Evolutionary conservation across 2,113 vertebrate genomes (phyloP), one percentile per base, ranked within the genome.

Genomic region (Cinclus cinclus): DNA sequence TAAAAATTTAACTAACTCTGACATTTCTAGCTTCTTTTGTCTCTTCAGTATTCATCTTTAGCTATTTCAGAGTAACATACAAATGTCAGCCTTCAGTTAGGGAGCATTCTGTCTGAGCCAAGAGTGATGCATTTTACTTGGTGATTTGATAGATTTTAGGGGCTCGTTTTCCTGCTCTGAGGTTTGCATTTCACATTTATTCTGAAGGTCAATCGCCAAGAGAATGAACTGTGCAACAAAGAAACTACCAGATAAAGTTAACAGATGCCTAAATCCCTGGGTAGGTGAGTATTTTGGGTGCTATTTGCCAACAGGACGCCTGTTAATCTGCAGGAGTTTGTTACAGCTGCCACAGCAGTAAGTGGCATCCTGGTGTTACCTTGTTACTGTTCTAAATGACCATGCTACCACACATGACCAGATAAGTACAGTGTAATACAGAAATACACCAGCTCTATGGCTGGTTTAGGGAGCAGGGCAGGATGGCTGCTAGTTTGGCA

Each of bases 31-130:
- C n/a, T 68, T 80, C 55, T 75, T 80, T 86, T 67, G 15, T 80
- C 28, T 67, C 56, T 44, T 77, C 68, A 77, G 47, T 52, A 71
- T 88, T 89, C 60, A 67, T n/a, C 68, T 87, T 92, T 90, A 79
- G 42, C 64, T 89, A 20, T 65, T 79, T 96, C 55, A 58, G 56
- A 64, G 31, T 68, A 86, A 81, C 44, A 60, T 9, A 85, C 47
- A 88, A 83, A 92, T 28, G 33, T 56, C 92, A 90, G 31, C 56
- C 53, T 90, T 90, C 84, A 86, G 78, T 81, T 87, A 71, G 60
- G 49, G 81, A 77, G 52, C 39, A 63, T 56, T 89, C 67, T 62
- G 20, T 44, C 65, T 88, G 47, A 71, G 28, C 41, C 52, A 60
- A 63, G 59, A 81, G n/a, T 60, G 60, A 95, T 74, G 19, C 25